Conservation (phyloP, 2,113 vertebrate genomes). For the Thryonomys swinderianus region DNA sequence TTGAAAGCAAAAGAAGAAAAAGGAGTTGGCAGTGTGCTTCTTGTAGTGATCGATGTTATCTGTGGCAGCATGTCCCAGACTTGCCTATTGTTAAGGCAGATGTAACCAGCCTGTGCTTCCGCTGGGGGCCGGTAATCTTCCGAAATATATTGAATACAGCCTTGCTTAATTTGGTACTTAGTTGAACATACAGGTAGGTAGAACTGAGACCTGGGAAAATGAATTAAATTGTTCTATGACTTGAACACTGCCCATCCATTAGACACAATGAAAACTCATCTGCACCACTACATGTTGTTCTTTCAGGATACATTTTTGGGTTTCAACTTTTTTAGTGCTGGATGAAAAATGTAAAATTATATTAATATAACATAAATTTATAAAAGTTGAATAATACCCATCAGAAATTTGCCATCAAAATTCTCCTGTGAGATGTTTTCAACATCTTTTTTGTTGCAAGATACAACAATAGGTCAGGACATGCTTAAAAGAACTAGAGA, state of each 20-base stretch:
- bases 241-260: neutral
- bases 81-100: neutral
- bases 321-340: slow-evolving; percentile 12
- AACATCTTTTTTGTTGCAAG: neutral
- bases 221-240: neutral
- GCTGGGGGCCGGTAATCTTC: neutral
- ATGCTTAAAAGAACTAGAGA: neutral
- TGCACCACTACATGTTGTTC: neutral
- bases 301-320: slow-evolving; percentile 26
- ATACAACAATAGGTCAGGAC: neutral
- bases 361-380: slow-evolving; percentile 15
- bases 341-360: slow-evolving; percentile 37
- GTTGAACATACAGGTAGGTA: neutral
- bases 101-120: neutral
- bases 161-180: neutral
- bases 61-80: neutral
- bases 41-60: neutral
- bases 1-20: neutral
- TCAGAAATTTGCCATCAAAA: slow-evolving; percentile 15
- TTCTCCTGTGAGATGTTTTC: slow-evolving; percentile 34
- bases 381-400: slow-evolving; percentile 20
- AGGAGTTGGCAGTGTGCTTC: neutral
- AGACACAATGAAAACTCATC: slow-evolving; percentile 60
- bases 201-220: neutral
- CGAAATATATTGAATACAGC: neutral